Evolutionary conservation across 2,113 vertebrate species (phyloP).

Genomic region (Felis catus): DNA sequence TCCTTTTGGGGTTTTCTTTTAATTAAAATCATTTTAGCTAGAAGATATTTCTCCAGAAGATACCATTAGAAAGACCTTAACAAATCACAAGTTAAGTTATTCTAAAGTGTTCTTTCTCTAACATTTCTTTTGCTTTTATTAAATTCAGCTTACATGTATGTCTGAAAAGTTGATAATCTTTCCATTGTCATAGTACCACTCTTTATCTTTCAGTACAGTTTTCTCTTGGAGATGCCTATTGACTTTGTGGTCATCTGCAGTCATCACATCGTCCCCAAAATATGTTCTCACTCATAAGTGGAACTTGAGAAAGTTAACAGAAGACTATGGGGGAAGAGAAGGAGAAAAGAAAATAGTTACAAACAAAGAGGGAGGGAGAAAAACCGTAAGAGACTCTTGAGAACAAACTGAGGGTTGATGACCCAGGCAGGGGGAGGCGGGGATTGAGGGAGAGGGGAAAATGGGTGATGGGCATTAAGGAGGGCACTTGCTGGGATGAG

Average conservation of each 20-base stretch:
- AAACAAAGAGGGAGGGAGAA: too few species aligned
- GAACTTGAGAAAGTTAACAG: too few species aligned
- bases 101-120: background rate
- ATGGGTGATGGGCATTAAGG: too few species aligned
- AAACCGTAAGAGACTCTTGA: too few species aligned
- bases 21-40: constrained; percentile 14
- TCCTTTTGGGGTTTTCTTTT: background rate
- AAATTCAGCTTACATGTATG: background rate
- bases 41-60: background rate
- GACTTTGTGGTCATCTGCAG: background rate
- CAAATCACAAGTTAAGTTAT: background rate
- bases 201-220: background rate
- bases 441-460: too few species aligned
- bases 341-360: too few species aligned
- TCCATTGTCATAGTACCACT: background rate
- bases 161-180: background rate
- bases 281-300: too few species aligned
- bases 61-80: background rate
- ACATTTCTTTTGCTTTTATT: background rate
- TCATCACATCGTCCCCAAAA: background rate
- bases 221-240: background rate
- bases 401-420: too few species aligned
- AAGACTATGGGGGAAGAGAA: too few species aligned
- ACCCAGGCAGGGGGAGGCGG: too few species aligned
- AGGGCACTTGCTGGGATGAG: too few species aligned